Percentiles rank a stretch among this genome's conserved stretches.
These are phyloP conservation scores for Unio delphinus DNA, from an alignment of 2,888 invertebrate species.

Conservation along the genomic window DNA sequence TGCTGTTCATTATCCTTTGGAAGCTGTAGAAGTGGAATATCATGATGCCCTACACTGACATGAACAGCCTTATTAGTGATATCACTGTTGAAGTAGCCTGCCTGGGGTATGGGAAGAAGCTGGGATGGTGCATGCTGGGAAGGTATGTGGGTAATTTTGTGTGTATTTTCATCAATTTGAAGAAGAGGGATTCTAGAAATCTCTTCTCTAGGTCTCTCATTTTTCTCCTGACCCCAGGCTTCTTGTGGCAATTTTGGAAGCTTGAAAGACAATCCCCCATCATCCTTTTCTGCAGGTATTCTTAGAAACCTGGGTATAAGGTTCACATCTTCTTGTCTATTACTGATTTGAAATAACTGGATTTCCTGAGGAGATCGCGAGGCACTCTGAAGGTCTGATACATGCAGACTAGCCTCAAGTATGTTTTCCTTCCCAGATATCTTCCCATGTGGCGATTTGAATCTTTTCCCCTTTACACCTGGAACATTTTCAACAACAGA, in stretches of 20 bases:
- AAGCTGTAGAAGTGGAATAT: slow-evolving; percentile 41
- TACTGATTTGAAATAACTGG: background rate
- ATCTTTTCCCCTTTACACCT: slow-evolving; percentile 5
- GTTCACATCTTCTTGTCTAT: slow-evolving; percentile 14
- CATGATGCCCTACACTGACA: slow-evolving; percentile 8
- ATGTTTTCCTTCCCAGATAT: slow-evolving; percentile 10
- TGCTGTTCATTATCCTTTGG: slow-evolving; percentile 29
- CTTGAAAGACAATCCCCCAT: slow-evolving; percentile 20
- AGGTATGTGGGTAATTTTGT: slow-evolving; percentile 24
- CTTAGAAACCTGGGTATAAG: slow-evolving; percentile 45
- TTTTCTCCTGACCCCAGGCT: slow-evolving; percentile 33
- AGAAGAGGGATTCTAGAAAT: slow-evolving; percentile 42
- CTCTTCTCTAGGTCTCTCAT: slow-evolving; percentile 5
- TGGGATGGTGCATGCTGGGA: slow-evolving; percentile 19
- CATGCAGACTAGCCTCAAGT: slow-evolving; percentile 21
- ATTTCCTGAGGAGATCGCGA: background rate
- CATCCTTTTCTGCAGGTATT: slow-evolving; percentile 50
- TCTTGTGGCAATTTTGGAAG: slow-evolving; percentile 44
- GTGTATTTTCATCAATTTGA: slow-evolving; percentile 36
- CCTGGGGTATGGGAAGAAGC: slow-evolving; percentile 22
- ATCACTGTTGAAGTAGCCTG: slow-evolving; percentile 15
- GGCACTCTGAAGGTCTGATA: slow-evolving; percentile 16
- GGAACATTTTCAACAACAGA: slow-evolving; percentile 10
- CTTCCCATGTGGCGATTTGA: slow-evolving; percentile 1
- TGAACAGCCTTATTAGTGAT: background rate